Percentiles rank a stretch among this genome's conserved stretches.
phyloP scores from a whole-genome alignment of 2,888 invertebrate species.

The Epirrhoe tristata region DNA sequence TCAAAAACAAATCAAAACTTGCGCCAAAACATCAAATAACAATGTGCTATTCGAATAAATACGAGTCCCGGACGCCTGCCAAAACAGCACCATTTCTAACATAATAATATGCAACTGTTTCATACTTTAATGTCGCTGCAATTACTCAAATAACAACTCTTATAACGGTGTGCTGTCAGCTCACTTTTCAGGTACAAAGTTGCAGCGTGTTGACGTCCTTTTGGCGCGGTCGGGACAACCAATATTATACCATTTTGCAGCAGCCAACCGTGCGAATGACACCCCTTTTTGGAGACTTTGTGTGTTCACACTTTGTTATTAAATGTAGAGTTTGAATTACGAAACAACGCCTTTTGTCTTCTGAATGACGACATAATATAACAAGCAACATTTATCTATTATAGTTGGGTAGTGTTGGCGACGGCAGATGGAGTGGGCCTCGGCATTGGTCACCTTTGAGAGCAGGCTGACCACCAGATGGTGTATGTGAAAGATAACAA shows the following conservation, averaged over 20 bases:
- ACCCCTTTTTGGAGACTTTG: constrained; percentile 13
- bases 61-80: background rate
- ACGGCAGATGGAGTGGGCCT: too few relatives aligned
- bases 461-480: too few relatives aligned
- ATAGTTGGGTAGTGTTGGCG: too few relatives aligned
- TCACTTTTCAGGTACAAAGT: constrained; percentile 21
- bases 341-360: background rate
- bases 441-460: too few relatives aligned
- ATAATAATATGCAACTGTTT: constrained; percentile 14
- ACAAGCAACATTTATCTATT: too few relatives aligned
- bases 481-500: too few relatives aligned
- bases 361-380: too few relatives aligned
- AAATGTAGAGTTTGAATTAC: constrained; percentile 1
- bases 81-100: constrained; percentile 22
- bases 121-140: constrained; percentile 24
- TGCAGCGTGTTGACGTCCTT: constrained; percentile 11
- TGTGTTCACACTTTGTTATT: constrained; percentile 15
- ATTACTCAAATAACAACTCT: constrained; percentile 24
- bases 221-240: constrained; percentile 14
- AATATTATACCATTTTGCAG: constrained; percentile 1
- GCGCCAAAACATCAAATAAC: background rate
- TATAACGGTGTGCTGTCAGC: constrained; percentile 2
- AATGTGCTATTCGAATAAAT: background rate
- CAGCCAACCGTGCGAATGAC: constrained; percentile 18
- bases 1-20: background rate